These are phyloP conservation scores for Stictocephala bisonia DNA, from an alignment of 2,888 invertebrate species.

Conservation along the genomic window DNA sequence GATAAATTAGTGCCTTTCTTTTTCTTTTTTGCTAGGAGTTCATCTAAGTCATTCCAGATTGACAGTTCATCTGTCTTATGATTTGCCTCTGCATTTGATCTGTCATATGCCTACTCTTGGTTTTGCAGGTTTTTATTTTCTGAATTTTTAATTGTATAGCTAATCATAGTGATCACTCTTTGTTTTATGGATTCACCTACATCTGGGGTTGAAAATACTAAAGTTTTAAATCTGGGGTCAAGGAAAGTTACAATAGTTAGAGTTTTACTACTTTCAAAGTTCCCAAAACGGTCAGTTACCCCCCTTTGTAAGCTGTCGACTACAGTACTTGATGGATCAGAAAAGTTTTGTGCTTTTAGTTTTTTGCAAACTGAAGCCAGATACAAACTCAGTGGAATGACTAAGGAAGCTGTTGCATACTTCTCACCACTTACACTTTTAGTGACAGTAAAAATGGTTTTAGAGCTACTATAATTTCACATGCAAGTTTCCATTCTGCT, in stretches of 20 bases:
- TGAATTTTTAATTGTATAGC: constrained; percentile 11
- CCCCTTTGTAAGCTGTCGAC: not conserved
- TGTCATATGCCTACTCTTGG: no score
- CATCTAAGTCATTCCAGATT: constrained; percentile 46
- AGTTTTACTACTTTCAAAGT: constrained; percentile 7
- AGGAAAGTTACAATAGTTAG: constrained; percentile 8
- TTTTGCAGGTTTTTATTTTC: not conserved
- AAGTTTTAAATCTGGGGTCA: constrained; percentile 25
- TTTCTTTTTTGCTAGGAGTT: constrained; percentile 14
- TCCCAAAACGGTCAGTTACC: not conserved
- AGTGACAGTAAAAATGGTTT: not conserved
- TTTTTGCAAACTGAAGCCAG: constrained; percentile 13
- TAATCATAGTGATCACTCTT: constrained; percentile 8
- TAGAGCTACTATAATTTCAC: not conserved
- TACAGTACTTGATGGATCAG: not conserved
- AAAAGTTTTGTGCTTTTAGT: not conserved
- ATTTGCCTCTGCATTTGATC: no score
- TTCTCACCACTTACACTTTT: constrained; percentile 19
- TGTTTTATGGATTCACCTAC: constrained; percentile 28
- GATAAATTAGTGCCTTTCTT: constrained; percentile 44
- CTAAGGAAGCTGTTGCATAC: constrained; percentile 9
- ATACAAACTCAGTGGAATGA: not conserved
- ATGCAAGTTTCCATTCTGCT: constrained; percentile 15
- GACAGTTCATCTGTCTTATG: not conserved
- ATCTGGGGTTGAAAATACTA: constrained; percentile 6